Evolutionary conservation across 2,113 vertebrate genomes (phyloP).

Genomic region (Hucho hucho): DNA sequence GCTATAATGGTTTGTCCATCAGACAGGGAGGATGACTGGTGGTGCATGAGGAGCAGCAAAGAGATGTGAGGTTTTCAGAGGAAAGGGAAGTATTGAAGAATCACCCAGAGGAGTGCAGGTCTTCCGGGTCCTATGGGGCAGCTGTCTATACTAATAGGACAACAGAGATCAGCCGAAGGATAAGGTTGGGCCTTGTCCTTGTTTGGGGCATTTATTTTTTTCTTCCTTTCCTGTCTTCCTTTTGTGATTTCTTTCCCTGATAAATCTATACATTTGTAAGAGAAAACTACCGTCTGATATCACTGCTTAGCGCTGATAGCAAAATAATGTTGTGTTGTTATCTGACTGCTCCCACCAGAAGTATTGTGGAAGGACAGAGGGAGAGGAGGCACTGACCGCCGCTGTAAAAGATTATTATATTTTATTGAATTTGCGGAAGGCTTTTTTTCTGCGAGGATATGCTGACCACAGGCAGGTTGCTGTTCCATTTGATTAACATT

Average conservation of each 20-base stretch:
- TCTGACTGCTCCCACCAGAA: not conserved
- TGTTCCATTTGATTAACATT: conserved; percentile 50
- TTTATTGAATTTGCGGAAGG: conserved; percentile 28
- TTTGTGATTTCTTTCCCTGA: not conserved
- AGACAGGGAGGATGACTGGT: conserved; percentile 3
- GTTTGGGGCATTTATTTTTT: not conserved
- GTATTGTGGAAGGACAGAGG: not conserved
- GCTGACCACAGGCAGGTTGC: conserved; percentile 45
- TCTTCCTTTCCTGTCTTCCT: conserved; percentile 1
- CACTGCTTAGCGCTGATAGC: not conserved
- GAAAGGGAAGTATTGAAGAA: not conserved
- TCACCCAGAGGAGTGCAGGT: not conserved
- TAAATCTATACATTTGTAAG: not conserved
- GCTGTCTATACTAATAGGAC: conserved; percentile 7
- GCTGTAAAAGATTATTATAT: conserved; percentile 14
- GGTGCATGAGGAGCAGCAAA: not conserved
- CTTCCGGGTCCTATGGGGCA: not conserved
- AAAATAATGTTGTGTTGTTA: not conserved
- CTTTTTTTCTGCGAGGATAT: conserved; percentile 21
- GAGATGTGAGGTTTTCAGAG: not conserved
- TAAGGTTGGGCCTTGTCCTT: not conserved
- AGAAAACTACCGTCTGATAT: not conserved
- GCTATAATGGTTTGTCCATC: conserved; percentile 7
- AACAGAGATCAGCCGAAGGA: conserved; percentile 17
- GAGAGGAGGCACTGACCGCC: conserved; percentile 11